These are phyloP conservation scores for Acleris literana DNA, from an alignment of 2,888 invertebrate species.

Conservation along the genomic window DNA sequence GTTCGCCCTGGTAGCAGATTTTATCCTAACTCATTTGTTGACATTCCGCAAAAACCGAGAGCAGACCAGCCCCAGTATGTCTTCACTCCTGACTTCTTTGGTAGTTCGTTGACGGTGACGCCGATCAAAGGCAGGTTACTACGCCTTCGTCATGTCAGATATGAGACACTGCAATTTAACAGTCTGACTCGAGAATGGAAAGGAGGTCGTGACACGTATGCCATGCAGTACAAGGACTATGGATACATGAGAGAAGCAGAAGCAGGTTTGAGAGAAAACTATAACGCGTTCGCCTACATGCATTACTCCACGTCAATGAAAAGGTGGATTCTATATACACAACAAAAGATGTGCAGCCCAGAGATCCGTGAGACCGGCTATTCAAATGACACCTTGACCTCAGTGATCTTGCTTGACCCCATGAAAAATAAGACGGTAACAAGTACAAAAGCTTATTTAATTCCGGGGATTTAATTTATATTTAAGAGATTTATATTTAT, in stretches of 20 bases:
- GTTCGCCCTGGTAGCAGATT: background rate
- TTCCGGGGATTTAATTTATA: background rate
- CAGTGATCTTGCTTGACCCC: background rate
- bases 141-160: background rate
- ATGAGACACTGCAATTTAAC: background rate
- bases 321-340: too few species aligned
- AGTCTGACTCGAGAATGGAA: background rate
- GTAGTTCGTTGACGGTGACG: background rate
- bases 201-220: background rate
- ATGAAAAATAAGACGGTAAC: background rate
- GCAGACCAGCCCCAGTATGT: background rate
- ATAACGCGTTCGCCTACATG: background rate
- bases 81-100: constrained; percentile 4
- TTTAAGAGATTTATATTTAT: too few species aligned
- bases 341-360: background rate
- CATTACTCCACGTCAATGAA: too few species aligned
- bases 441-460: background rate
- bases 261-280: background rate
- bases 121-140: background rate
- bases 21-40: background rate
- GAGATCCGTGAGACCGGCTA: too few species aligned
- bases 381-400: too few species aligned
- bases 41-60: background rate
- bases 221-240: constrained; percentile 6
- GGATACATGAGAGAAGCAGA: background rate